Evolutionary conservation across 2,113 vertebrate species (phyloP), one percentile per base, ranked within the genome.

Genomic region (Paralichthys olivaceus): DNA sequence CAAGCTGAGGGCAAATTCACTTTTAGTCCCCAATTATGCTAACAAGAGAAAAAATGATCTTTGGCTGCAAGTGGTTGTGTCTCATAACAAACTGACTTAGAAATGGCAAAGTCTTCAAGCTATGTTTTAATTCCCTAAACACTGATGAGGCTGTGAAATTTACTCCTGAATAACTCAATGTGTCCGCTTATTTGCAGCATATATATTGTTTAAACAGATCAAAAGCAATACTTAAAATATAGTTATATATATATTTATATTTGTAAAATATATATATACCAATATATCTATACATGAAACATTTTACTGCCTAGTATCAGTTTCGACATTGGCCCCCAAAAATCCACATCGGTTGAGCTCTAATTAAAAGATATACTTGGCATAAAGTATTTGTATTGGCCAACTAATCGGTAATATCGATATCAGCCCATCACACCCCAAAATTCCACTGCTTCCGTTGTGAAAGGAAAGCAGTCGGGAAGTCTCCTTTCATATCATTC

Each of bases 1-100:
- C 67, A 83, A 76, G 89, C 88, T 87, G 69, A 91, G 75, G 90
- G 87, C 88, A 91, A 90, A 93, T 90, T 89, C 87, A 89, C 87
- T 91, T 90, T 90, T 85, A 81, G 81, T 90, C 73, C 72, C 90
- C 87, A 92, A 93, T 94, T 94, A 93, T 91, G 88, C 80, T 93
- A 92, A 92, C 92, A 90, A 92, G 88, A 92, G 77, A 56, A 85
- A 85, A 82, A 83, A 89, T 87, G 14, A 81, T 90, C 77, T 77
- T 77, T 67, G 69, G 77, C 87, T 89, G 68, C 58, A 56, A 87
- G 76, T 86, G 69, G 61, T 81, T 84, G 67, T 57, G 76, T 85
- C 91, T 93, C 82, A 75, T 88, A 92, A 90, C 28, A 56, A 91
- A 84, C 79, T 56, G 76, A 81, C 83, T 20, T 75, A 76, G 75